Evolutionary conservation across 2,888 invertebrate species (phyloP), one percentile per base, ranked within the genome.

Genomic region (Ametastegia equiseti): DNA sequence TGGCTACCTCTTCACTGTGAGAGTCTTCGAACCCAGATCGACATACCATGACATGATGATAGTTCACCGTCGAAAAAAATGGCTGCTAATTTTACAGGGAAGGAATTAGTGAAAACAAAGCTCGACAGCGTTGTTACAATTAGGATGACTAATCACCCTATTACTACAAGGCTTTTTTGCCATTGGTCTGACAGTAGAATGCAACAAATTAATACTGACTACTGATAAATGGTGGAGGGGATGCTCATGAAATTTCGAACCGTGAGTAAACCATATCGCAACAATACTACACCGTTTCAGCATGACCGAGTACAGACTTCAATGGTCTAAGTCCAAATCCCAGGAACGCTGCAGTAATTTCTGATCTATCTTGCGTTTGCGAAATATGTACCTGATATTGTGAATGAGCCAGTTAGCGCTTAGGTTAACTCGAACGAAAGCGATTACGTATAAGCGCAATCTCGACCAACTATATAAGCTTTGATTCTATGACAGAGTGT

Each of bases 401-500:
- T 84, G 84, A 87, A 85, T 83, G 84, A 84, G 83, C 82, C 80
- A 36, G 78, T 39, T 19, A 75, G 78, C 78, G 78, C 45, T 63
- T 42, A 42, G 83, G 78, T 82, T 85, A 84, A 85, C 85, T 84
- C 83, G 83, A 88, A 89, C 86, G 90, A 90, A 90, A 90, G 89
- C 88, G 89, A 86, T 91, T 90, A 90, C 90, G 90, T 90, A 86
- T 85, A 84, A 83, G 80, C 83, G 81, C 81, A 83, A 83, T 65
- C 80, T 67, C 81, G 84, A 80, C 81, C 82, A 86, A 88, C 86
- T 90, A 90, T 91, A 91, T 89, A 91, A 91, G 88, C 86, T 86
- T 86, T 85, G 86, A 81, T 71, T 84, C 82, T 84, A 86, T 86
- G 81, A 83, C 84, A 84, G 71, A 85, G 82, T 83, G 84, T 87